A percentile compares a stretch with the other conserved stretches of the same genome.
Evolutionary conservation across 2,113 vertebrate species (phyloP).

Genomic region (Aspidoscelis tigris): DNA sequence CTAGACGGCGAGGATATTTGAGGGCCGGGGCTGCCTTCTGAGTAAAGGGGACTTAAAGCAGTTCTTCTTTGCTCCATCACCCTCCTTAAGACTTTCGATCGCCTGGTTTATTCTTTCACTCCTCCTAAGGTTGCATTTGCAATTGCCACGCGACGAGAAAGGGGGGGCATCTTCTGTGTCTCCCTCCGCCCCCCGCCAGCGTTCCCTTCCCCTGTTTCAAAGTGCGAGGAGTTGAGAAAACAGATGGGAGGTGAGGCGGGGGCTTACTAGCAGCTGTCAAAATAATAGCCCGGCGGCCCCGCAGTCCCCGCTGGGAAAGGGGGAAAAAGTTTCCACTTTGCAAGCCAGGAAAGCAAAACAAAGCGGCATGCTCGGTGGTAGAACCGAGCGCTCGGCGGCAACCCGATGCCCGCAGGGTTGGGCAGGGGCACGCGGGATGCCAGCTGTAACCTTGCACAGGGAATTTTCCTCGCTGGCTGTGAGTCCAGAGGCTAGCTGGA

Average conservation of each 20-base stretch:
- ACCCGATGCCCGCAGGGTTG: not conserved
- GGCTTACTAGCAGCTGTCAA: slow-evolving; percentile 18
- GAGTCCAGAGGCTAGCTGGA: not conserved
- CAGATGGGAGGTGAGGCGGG: not conserved
- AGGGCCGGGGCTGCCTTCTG: not conserved
- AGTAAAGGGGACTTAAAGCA: too few species aligned
- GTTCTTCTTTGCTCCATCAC: too few species aligned
- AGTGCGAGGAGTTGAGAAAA: not conserved
- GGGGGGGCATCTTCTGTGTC: not conserved
- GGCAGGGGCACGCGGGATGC: not conserved
- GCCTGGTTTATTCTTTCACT: not conserved
- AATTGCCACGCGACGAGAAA: not conserved
- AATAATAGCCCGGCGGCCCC: slow-evolving; percentile 12
- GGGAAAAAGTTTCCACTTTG: slow-evolving; percentile 53
- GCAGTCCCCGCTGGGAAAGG: slow-evolving; percentile 28
- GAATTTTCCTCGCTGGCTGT: not conserved
- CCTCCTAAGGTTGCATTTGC: not conserved
- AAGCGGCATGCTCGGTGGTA: slow-evolving; percentile 12
- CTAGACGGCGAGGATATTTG: too few species aligned
- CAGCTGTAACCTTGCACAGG: not conserved
- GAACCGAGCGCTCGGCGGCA: not conserved
- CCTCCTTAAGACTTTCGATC: not conserved
- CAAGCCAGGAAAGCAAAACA: slow-evolving; percentile 51
- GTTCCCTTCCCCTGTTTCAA: not conserved
- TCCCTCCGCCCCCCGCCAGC: not conserved